These are phyloP conservation scores for Willisornis vidua DNA, from an alignment of 2,113 vertebrate species.

Conservation along the genomic window DNA sequence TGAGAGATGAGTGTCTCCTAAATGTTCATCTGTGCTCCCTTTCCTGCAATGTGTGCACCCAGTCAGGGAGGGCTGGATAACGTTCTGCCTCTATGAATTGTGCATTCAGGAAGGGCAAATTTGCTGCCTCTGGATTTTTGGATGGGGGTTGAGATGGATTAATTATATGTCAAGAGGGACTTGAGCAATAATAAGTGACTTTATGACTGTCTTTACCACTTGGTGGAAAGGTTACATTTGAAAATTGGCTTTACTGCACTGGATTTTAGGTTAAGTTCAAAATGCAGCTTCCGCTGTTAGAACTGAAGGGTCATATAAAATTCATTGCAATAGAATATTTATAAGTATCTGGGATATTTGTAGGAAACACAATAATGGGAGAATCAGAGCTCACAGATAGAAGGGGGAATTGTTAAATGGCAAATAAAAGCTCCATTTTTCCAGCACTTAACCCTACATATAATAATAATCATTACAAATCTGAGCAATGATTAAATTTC, in stretches of 20 bases:
- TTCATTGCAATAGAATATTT: constrained; percentile 71
- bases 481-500: not conserved
- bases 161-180: constrained; percentile 56
- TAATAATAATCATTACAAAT: constrained; percentile 37
- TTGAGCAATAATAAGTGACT: constrained; percentile 44
- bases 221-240: constrained; percentile 56
- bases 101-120: constrained; percentile 34
- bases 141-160: constrained; percentile 46
- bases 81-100: not conserved
- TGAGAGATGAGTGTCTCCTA: not conserved
- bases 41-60: not conserved
- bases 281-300: constrained; percentile 57
- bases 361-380: constrained; percentile 64
- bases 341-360: constrained; percentile 70
- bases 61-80: not conserved
- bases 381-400: constrained; percentile 54
- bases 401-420: constrained; percentile 43
- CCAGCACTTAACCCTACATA: constrained; percentile 44
- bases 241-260: constrained; percentile 51
- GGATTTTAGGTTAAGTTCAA: constrained; percentile 67
- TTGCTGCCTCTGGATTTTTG: constrained; percentile 56
- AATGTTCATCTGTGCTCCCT: not conserved
- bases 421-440: constrained; percentile 39
- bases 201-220: constrained; percentile 49
- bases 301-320: constrained; percentile 71